Evolutionary conservation across 2,888 invertebrate genomes (phyloP), one percentile per base, ranked within the genome.

Genomic region (Acleris literana): DNA sequence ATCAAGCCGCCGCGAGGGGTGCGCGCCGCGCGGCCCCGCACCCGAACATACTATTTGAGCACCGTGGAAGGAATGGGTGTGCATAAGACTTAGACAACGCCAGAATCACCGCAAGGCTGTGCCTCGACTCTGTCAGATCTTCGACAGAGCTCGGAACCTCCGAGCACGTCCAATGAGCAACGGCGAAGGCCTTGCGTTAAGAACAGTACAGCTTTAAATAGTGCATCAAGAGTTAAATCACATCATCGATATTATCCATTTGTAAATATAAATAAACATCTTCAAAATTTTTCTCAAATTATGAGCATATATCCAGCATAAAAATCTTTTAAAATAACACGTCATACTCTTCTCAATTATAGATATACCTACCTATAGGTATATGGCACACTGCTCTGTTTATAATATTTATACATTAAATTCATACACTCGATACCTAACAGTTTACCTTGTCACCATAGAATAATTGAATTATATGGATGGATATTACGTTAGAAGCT

Each of bases 31-130:
- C 43, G 65, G 43, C 55, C 56, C 74, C 73, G 75, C 79, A 81
- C 79, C 70, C 76, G 83, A 83, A 80, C 76, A 73, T 77, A 82
- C 80, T 84, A 83, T 84, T 94, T 94, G 94, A 94, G 94, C 94
- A 94, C 94, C 94, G 93, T 94, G 94, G 94, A 94, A 94, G 94
- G 94, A 94, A 94, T 94, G 86, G 88, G 93, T 93, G 93, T 93
- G 92, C 90, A 86, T 87, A 83, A 85, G 82, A 86, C 83, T 85
- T 76, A 80, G 76, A 79, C 74, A 76, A 80, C 75, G 78, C 75
- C 46, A 46, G 46, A 46, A n/a, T 1, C 46, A 0, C 46, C 46
- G 16, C 17, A 13, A 16, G 46, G 4, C 46, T 46, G 6, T 44
- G n/a, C 13, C 16, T n/a, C n/a, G 16, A 4, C 44, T n/a, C 18